Evolutionary conservation across 2,113 vertebrate species (phyloP).

Genomic region (Anas platyrhynchos): DNA sequence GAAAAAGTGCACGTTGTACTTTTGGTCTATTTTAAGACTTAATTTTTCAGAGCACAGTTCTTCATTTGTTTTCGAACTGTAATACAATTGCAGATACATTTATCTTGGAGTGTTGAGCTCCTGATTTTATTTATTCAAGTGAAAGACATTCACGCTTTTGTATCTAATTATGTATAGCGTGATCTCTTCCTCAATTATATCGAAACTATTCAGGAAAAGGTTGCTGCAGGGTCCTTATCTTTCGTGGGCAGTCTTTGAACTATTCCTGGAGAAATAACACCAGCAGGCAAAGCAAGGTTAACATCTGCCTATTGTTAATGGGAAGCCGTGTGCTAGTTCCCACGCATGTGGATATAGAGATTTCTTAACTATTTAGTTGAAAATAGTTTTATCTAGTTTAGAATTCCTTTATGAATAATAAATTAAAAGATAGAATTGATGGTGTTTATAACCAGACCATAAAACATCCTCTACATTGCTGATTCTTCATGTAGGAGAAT

Average conservation of each 20-base stretch:
- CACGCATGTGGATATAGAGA: neutral
- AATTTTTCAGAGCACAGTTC: neutral
- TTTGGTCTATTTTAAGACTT: slow-evolving; percentile 27
- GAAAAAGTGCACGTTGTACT: slow-evolving; percentile 18
- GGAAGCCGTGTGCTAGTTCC: neutral
- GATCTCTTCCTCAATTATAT: neutral
- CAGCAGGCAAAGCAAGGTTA: neutral
- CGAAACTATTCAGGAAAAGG: neutral
- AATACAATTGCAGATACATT: slow-evolving; percentile 12
- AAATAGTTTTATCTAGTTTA: neutral
- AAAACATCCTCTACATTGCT: neutral
- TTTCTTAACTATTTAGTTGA: neutral
- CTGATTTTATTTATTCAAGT: slow-evolving; percentile 28
- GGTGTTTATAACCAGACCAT: neutral
- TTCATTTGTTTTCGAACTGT: slow-evolving; percentile 10
- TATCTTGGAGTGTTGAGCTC: neutral
- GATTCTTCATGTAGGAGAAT: neutral
- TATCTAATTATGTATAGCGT: slow-evolving; percentile 23
- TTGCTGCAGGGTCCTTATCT: neutral
- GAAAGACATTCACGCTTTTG: slow-evolving; percentile 7
- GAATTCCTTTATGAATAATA: neutral
- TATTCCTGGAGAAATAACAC: neutral
- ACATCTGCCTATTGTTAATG: neutral
- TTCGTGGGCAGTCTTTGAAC: neutral
- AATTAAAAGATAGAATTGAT: neutral